Conservation (phyloP, 2,113 vertebrate genomes). For the Vidua macroura region DNA sequence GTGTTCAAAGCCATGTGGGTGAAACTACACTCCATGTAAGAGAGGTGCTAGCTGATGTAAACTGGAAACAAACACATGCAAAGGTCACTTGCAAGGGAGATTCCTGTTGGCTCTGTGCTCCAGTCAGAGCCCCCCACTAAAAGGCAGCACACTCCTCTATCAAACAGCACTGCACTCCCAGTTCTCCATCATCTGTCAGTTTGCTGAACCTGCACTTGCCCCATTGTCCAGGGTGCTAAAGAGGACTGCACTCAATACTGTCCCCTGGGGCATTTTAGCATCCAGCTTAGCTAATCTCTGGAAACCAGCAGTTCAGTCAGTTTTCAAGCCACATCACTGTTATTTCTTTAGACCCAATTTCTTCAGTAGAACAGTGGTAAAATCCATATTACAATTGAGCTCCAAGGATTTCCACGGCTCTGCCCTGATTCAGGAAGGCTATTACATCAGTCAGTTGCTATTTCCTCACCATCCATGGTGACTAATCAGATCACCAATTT, state of each 20-base stretch:
- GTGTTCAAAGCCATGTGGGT: background rate
- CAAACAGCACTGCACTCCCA: background rate
- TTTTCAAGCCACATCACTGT: background rate
- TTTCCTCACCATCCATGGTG: background rate
- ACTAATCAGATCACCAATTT: background rate
- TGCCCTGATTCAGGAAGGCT: background rate
- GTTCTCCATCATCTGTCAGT: background rate
- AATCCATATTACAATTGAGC: background rate
- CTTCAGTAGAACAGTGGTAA: background rate
- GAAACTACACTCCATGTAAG: background rate
- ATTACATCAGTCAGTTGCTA: background rate
- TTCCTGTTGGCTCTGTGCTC: background rate
- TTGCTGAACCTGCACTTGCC: background rate
- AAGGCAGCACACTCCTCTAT: background rate
- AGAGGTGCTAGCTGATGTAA: background rate
- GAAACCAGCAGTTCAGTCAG: background rate
- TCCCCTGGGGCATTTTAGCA: background rate
- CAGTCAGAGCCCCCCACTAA: background rate
- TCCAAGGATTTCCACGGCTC: background rate
- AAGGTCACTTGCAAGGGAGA: background rate
- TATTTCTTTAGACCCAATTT: background rate
- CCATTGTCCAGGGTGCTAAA: background rate
- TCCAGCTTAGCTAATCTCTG: background rate
- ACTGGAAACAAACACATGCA: background rate
- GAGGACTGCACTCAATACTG: background rate